Evolutionary conservation across 2,113 vertebrate genomes (phyloP).

Genomic region (Sylvicapra grimmia): DNA sequence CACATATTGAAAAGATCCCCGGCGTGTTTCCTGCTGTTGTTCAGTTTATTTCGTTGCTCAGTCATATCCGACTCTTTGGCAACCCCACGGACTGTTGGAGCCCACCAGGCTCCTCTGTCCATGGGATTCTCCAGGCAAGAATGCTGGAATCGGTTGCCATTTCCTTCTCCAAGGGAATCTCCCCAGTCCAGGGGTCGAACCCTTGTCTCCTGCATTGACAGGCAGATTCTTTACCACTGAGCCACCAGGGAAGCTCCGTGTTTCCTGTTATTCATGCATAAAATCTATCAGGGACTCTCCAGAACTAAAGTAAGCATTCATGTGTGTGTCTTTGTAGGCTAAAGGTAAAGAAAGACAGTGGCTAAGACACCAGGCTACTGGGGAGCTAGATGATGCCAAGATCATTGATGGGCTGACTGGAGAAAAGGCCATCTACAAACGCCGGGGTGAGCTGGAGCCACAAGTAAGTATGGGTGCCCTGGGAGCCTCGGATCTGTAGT

Average conservation of each 20-base stretch:
- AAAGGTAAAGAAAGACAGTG: constrained; percentile 98
- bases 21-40: neutral
- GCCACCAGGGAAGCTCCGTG: neutral
- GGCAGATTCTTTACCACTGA: neutral
- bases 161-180: neutral
- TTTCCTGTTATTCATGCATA: constrained; percentile 17
- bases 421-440: constrained; percentile 96
- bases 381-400: constrained; percentile 95
- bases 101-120: neutral
- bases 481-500: neutral
- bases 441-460: constrained; percentile 91
- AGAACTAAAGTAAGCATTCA: constrained; percentile 1
- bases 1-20: neutral
- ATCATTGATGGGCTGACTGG: constrained; percentile 96
- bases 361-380: constrained; percentile 92
- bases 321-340: constrained; percentile 81
- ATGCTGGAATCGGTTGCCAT: neutral
- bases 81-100: neutral
- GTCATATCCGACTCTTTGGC: neutral
- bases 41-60: neutral
- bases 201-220: neutral
- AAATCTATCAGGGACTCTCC: neutral
- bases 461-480: constrained; percentile 81
- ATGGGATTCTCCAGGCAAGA: neutral
- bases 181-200: neutral